Evolutionary conservation across 2,113 vertebrate genomes (phyloP), one percentile per base, ranked within the genome.

Genomic region (Archocentrus centrarchus): DNA sequence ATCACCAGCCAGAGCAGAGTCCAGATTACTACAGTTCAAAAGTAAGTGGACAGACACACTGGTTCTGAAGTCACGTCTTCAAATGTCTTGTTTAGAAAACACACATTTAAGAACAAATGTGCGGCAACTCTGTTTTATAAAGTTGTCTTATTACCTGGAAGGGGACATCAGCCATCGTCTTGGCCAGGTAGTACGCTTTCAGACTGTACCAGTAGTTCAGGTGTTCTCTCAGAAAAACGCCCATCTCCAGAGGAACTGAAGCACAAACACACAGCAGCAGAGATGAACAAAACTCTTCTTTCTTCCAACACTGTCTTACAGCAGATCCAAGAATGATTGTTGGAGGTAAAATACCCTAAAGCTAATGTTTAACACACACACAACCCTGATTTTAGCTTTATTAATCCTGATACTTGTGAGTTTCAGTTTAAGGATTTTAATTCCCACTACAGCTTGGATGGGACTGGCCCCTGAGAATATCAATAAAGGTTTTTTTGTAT

Each of bases 141-240:
- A 50, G 39, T 3, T 14, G 0, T 24, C 53, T 58, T 13, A 1
- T 59, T 41, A 92, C 90, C 89, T 92, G 98, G 77, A 99, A 99
- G 75, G 98, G 97, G 80, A 99, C 96, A 0, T 99, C 98, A 0
- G 98, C 98, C 97, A 97, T 97, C 47, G 98, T 99, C 90, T 99
- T 99, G 20, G 98, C 98, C 90, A 99, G 93, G 90, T 98, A 99
- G 87, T 98, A 99, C 0, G 98, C 97, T 90, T 99, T 99, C 90
- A 99, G 95, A 93, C 97, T 99, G 94, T 99, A 99, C 98, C 98
- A 99, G 93, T 98, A 98, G 94, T 99, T 99, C 82, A 99, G 90
- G 85, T 99, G 98, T 78, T 99, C 98, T 86, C 98, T 92, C 89
- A 98, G 94, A 75, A 99, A 98, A 1, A 99, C 97, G 0, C 96